phyloP scores from a whole-genome alignment of 2,113 vertebrate species.

The Leucopternis melanops region DNA sequence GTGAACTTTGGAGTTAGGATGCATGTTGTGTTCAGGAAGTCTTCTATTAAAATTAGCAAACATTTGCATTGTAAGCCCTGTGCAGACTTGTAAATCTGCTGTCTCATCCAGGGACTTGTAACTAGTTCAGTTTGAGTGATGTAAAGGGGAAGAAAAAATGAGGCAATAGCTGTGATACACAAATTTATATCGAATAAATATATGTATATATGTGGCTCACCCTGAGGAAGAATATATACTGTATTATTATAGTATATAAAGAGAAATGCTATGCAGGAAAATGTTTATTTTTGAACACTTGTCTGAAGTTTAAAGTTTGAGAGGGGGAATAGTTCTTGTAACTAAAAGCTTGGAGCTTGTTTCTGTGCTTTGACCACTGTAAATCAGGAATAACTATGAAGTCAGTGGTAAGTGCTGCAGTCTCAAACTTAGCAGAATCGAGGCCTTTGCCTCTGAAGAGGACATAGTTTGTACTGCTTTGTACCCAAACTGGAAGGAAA shows the following conservation, averaged over 20 bases:
- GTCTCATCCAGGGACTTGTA: not conserved
- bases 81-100: not conserved
- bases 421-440: rapidly evolving
- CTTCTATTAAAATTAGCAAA: not conserved
- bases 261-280: not conserved
- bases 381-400: not conserved
- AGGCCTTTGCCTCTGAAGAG: not conserved
- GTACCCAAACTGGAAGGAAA: not conserved
- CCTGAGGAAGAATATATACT: not conserved
- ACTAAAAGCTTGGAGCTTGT: not conserved
- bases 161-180: not conserved
- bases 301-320: not conserved
- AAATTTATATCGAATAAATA: not conserved
- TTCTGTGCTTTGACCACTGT: not conserved
- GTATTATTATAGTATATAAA: not conserved
- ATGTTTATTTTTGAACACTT: not conserved
- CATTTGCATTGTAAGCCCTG: not conserved
- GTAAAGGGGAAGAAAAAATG: not conserved
- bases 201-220: not conserved
- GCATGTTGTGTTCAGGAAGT: not conserved
- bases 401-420: not conserved
- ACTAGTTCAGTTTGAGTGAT: not conserved
- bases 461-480: not conserved
- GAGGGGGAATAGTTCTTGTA: not conserved
- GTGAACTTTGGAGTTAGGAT: not conserved